Evolutionary conservation across 2,888 invertebrate genomes (phyloP), one percentile per base, ranked within the genome.

Genomic region (Machimus rusticus): DNA sequence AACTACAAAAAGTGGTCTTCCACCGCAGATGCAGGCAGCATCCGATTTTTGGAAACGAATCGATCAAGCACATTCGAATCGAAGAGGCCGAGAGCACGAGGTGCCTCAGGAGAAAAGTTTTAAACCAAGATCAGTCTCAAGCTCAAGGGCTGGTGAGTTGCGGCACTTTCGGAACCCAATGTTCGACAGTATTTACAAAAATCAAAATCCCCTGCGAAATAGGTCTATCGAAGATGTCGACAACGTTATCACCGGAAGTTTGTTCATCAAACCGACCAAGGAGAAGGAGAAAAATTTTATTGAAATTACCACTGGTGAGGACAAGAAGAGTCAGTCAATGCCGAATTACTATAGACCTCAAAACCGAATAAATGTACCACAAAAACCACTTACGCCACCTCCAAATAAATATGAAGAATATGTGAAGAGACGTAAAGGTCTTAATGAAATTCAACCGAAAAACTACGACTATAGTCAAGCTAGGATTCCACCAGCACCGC

Each of bases 21-120:
- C 92, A 12, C 89, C 89, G n/a, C 88, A 89, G 5, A 88, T 91
- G 51, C 93, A 94, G 88, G 94, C 94, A 90, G 94, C 95, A 8
- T 93, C 94, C 43, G 94, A 95, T 79, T 95, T 94, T 91, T 95
- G 95, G 95, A 94, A 94, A 89, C 94, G 94, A 91, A 94, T 95
- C 89, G 95, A 95, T 89, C 93, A 94, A 86, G 93, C 93, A 74
- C 94, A 94, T 90, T 91, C 91, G 88, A 46, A 2, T 46, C 74
- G 51, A 19, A 90, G 90, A 5, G 90, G 90, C 5, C 89, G 90
- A 12, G 89, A 90, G 66, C 28, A 77, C 0, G 88, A 89, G 31
- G 88, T 88, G n/a, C 76, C 89, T 1, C 86, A 87, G 0, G 88
- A 87, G 5, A 87, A 89, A 34, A 66, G 89, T 0, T 46, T 88